phyloP scores from a whole-genome alignment of 1,140 invertebrate species.

The Catajapyx aquilonaris region DNA sequence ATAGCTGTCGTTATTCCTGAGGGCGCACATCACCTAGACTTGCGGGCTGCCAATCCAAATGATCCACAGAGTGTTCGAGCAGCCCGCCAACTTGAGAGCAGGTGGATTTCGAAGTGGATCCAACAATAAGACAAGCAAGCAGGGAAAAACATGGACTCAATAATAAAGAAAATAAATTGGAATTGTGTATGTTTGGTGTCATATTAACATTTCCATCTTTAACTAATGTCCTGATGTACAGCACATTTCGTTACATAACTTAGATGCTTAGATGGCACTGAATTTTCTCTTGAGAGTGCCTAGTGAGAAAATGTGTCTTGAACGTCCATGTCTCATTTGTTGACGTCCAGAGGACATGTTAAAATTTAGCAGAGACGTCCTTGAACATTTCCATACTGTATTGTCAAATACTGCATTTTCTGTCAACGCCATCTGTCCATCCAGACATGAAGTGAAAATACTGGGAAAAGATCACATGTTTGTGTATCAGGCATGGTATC shows the following conservation, averaged over 20 bases:
- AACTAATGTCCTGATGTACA: slow-evolving; percentile 10
- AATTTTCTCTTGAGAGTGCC: too few species aligned
- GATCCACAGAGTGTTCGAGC: slow-evolving; percentile 47
- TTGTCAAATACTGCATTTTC: too few species aligned
- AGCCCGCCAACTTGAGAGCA: slow-evolving; percentile 42
- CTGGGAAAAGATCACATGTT: too few species aligned
- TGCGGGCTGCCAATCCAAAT: too few species aligned
- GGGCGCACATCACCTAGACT: slow-evolving; percentile 82
- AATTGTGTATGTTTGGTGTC: background rate
- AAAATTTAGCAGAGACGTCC: too few species aligned
- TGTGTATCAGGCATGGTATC: too few species aligned
- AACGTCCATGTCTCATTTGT: too few species aligned
- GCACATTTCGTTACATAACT: slow-evolving; percentile 8
- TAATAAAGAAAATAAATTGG: slow-evolving; percentile 1
- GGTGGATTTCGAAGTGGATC: slow-evolving; percentile 47
- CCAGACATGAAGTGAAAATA: too few species aligned
- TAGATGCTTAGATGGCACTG: slow-evolving; percentile 7
- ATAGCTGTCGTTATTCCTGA: slow-evolving; percentile 60
- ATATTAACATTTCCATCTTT: slow-evolving; percentile 1
- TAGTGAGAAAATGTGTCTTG: too few species aligned
- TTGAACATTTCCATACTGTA: too few species aligned
- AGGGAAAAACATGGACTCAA: slow-evolving; percentile 1
- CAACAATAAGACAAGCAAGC: slow-evolving; percentile 4
- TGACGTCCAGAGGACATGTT: too few species aligned
- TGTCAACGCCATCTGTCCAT: too few species aligned